Evolutionary conservation across 2,797 vertebrate species (phyloP).

Genomic region (Hippocampus kuda): DNA sequence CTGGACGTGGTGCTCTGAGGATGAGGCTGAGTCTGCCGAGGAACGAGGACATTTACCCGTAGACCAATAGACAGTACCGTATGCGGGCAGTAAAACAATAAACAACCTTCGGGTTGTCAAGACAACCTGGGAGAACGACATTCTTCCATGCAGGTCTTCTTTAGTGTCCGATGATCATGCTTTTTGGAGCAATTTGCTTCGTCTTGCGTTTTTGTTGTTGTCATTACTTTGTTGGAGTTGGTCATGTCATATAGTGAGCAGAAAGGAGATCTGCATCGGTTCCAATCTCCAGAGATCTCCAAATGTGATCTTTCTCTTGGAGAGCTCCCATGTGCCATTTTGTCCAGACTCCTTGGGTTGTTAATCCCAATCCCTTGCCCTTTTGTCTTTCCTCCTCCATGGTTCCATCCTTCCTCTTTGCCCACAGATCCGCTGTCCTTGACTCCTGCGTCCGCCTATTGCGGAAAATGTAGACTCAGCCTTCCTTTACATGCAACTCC

Average conservation of each 20-base stretch:
- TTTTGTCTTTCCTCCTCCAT: neutral
- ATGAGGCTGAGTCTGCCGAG: neutral
- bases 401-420: too few relatives aligned
- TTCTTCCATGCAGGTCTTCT: neutral
- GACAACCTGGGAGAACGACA: neutral
- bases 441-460: neutral
- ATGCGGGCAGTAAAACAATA: too few relatives aligned
- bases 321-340: neutral
- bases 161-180: neutral
- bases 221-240: neutral
- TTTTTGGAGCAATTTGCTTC: neutral
- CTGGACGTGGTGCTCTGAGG: neutral
- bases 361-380: neutral
- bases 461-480: neutral
- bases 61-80: too few relatives aligned
- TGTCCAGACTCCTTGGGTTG: neutral
- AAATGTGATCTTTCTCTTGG: neutral
- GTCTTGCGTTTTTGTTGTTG: neutral
- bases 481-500: neutral
- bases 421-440: neutral
- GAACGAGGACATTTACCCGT: neutral
- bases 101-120: too few relatives aligned
- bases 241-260: neutral
- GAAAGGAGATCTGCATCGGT: neutral
- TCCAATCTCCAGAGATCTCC: neutral